Conservation (phyloP, 1,140 invertebrate species). For the Cydia fagiglandana region DNA sequence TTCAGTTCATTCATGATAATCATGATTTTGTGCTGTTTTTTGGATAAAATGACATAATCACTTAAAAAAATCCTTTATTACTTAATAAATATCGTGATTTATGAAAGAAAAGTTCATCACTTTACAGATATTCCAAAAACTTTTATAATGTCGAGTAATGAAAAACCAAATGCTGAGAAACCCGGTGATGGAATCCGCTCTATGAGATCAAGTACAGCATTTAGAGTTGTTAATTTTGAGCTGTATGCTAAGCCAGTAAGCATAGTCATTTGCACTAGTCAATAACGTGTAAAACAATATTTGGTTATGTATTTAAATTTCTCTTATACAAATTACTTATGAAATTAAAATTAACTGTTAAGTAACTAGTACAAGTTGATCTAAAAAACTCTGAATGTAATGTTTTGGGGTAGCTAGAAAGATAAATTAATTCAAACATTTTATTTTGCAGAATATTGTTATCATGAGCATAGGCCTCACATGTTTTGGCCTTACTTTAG, state of each 20-base stretch:
- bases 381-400: too few relatives aligned
- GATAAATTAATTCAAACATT: neutral
- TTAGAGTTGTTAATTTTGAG: conserved; percentile 90
- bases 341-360: too few relatives aligned
- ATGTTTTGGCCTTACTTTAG: conserved; percentile 85
- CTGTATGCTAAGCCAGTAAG: conserved; percentile 90
- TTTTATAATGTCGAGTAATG: conserved; percentile 47
- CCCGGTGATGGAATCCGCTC: conserved; percentile 90
- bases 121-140: neutral
- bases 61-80: neutral
- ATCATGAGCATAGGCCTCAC: conserved; percentile 88
- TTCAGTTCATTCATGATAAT: neutral
- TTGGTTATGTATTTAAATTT: too few relatives aligned
- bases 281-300: conserved; percentile 15
- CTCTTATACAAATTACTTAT: too few relatives aligned
- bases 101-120: neutral
- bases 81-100: neutral
- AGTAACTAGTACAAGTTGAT: too few relatives aligned
- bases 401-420: neutral
- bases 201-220: conserved; percentile 84
- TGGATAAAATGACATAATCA: neutral
- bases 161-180: conserved; percentile 47
- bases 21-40: neutral
- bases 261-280: conserved; percentile 38
- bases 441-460: conserved; percentile 86